phyloP scores from a whole-genome alignment of 2,113 vertebrate species.

The rabbit (Oryctolagus cuniculus) region mOryCun1.1 NC_091436.1:40281001-40281500 shows the following conservation, averaged over 20 bases:
- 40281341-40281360: background rate
- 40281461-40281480: background rate
- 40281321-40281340: background rate
- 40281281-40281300: constrained; percentile 27
- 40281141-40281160: constrained; percentile 71
- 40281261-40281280: constrained; percentile 31
- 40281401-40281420: background rate
- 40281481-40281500: background rate
- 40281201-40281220: background rate
- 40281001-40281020: constrained; percentile 74
- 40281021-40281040: constrained; percentile 80
- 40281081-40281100: constrained; percentile 80
- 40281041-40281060: constrained; percentile 77
- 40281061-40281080: constrained; percentile 77
- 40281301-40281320: background rate
- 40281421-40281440: background rate
- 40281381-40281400: background rate
- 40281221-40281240: constrained; percentile 75
- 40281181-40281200: constrained; percentile 78
- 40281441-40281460: background rate
- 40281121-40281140: constrained; percentile 76
- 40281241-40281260: constrained; percentile 71
- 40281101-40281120: constrained; percentile 74
- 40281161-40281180: constrained; percentile 33
- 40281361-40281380: background rate